Evolutionary conservation across 2,797 vertebrate genomes (phyloP), one percentile per base, ranked within the genome.

Genomic region (Oreochromis mossambicus): DNA sequence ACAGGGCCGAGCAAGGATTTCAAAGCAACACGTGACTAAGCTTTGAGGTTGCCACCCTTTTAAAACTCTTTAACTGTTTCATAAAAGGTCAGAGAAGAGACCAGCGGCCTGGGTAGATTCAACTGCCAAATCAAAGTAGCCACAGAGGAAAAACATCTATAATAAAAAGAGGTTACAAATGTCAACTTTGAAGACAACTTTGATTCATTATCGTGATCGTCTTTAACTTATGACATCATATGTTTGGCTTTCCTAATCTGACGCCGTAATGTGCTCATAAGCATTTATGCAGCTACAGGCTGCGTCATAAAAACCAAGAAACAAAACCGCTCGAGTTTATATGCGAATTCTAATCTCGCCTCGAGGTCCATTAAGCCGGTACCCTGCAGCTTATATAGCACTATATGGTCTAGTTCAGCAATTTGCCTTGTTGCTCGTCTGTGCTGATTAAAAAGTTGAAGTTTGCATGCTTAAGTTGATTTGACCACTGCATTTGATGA

Each of bases 81-180:
- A 34, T 32, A 92, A 92, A 66, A 94, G 87, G 89, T 92, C 89
- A 79, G 26, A n/a, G 70, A 56, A 70, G 15, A 5, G 36, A 79
- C 29, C 3, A 14, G 13, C 5, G 17, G 63, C 11, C 81, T n/a
- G 38, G 36, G 73, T 11, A 41, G 83, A 77, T 79, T 85, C 80
- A 26, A 26, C 51, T 41, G 52, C 63, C 6, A 24, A 79, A 70
- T 76, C 51, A 43, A 11, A 52, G 36, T 13, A 1, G 70, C 77
- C 51, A 58, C 46, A 8, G 52, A 81, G 19, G 41, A 46, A 79
- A 89, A 78, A 79, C 29, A 11, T 80, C 38, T 43, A 41, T 68
- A 19, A 10, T 52, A 58, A 63, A 58, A 63, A 82, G 34, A 82
- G 29, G 51, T 41, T 38, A 66, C 36, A 5, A 83, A 89, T 81